Evolutionary conservation across 1,140 invertebrate species (phyloP), one percentile per base, ranked within the genome.

Genomic region (Nylanderia fulva): DNA sequence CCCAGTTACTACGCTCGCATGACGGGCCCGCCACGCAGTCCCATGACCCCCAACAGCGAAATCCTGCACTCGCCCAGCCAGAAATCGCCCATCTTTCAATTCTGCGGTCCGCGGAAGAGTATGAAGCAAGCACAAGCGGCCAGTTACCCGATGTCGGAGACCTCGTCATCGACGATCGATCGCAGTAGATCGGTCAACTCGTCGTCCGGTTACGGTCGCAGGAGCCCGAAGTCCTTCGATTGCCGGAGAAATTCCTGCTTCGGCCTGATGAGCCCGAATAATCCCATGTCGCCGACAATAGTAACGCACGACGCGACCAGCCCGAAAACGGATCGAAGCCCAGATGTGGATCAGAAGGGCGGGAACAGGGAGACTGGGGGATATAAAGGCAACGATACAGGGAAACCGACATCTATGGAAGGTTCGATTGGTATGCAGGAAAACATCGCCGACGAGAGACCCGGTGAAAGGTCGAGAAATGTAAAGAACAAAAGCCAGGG

Each of bases 51-150:
- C 0, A 85, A 74, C 6, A 63, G 52, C 5, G 88, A 90, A 13
- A 45, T 79, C 7, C 64, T 80, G 8, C 85, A 88, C 33, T 88
- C 88, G 0, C 72, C 84, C 0, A 63, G 83, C 1, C 63, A 74
- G 24, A 88, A 86, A 9, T 91, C 91, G 0, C 83, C 91, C 0
- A 77, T 91, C 1, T 91, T 93, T 27, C 90, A 93, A n/a, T 92
- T 93, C 24, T 90, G 86, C 64, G 92, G 91, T n/a, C 85, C 91
- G 0, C 90, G 90, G 0, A 93, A 91, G 21, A 90, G 36, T 24
- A 89, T 93, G n/a, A 90, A 88, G 0, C 94, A 94, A 52, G 93
- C 93, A 0, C 94, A 94, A 52, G 93, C 93, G 0, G 71, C 92
- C 48, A 94, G 92, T 24, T 93, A 93, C 63, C 92, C 93, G 5